Conservation (phyloP, 1,140 invertebrate species). For the Leptopilina boulardi region DNA sequence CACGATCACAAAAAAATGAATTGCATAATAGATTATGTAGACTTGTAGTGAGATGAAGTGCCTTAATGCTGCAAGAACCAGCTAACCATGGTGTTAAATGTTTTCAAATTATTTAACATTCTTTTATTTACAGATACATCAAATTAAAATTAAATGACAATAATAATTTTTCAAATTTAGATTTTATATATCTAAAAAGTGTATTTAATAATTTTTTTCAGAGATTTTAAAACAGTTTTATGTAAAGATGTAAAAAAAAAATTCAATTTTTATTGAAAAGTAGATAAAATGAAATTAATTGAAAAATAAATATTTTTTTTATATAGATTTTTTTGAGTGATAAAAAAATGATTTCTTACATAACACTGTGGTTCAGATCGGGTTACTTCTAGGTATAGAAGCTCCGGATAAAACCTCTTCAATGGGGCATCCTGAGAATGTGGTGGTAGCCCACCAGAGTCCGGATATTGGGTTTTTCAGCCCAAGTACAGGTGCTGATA, state of each 20-base stretch:
- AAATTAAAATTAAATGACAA: background rate
- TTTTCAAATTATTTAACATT: background rate
- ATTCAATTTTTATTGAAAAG: background rate
- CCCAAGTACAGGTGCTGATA: constrained; percentile 62
- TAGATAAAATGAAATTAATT: background rate
- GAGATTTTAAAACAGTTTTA: background rate
- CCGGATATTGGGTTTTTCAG: constrained; percentile 63
- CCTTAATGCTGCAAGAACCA: constrained; percentile 48
- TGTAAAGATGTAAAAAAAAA: too few species aligned
- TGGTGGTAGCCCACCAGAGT: constrained; percentile 59
- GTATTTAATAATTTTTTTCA: background rate
- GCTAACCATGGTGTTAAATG: constrained; percentile 45
- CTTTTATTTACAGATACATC: background rate
- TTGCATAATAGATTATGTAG: constrained; percentile 43
- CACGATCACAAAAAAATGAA: constrained; percentile 43
- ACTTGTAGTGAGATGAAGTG: constrained; percentile 39
- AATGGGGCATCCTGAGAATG: constrained; percentile 61
- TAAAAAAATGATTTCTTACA: constrained; percentile 21
- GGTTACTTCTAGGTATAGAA: constrained; percentile 74
- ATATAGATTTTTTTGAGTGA: constrained; percentile 7
- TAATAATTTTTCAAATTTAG: background rate
- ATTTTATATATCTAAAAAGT: background rate
- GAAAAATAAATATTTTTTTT: background rate
- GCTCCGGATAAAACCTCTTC: constrained; percentile 69
- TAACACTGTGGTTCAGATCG: constrained; percentile 68